Conservation (phyloP, 2,888 invertebrate species). For the Clistopyga incitator region DNA sequence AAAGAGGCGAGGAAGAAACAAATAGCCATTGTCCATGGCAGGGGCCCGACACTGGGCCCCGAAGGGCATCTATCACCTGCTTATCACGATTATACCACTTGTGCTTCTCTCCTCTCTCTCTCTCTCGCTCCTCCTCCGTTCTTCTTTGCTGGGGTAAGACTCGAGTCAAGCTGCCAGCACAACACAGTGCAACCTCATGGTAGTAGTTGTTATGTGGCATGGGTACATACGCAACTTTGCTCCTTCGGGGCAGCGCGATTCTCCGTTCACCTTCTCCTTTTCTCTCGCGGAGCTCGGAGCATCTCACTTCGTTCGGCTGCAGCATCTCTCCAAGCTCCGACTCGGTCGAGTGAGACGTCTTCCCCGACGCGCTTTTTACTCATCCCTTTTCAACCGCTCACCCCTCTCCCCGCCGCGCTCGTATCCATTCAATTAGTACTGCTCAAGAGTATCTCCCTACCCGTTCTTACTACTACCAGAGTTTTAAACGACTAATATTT, state of each 20-base stretch:
- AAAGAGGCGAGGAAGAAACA: conserved; percentile 80
- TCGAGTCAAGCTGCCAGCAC: conserved; percentile 37
- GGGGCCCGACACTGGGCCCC: conserved; percentile 80
- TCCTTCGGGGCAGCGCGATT: conserved; percentile 38
- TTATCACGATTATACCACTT: conserved; percentile 84
- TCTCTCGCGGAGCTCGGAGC: conserved; percentile 25
- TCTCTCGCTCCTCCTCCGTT: background rate
- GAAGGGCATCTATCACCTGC: conserved; percentile 84
- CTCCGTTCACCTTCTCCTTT: conserved; percentile 38
- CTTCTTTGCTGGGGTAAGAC: conserved; percentile 8
- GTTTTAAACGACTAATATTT: too few species aligned
- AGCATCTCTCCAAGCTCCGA: conserved; percentile 34
- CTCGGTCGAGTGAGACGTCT: conserved; percentile 78
- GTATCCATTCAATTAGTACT: conserved; percentile 64
- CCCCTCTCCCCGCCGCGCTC: background rate
- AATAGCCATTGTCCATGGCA: conserved; percentile 83
- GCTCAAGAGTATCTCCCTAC: conserved; percentile 28
- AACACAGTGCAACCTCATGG: conserved; percentile 30
- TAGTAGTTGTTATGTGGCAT: background rate
- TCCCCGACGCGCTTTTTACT: conserved; percentile 72
- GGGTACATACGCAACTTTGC: conserved; percentile 33
- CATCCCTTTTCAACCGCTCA: conserved; percentile 61
- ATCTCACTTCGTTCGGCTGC: background rate
- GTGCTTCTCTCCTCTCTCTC: conserved; percentile 72
- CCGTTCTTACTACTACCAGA: background rate